Evolutionary conservation across 2,113 vertebrate species (phyloP).

Genomic region (Cettia cetti): DNA sequence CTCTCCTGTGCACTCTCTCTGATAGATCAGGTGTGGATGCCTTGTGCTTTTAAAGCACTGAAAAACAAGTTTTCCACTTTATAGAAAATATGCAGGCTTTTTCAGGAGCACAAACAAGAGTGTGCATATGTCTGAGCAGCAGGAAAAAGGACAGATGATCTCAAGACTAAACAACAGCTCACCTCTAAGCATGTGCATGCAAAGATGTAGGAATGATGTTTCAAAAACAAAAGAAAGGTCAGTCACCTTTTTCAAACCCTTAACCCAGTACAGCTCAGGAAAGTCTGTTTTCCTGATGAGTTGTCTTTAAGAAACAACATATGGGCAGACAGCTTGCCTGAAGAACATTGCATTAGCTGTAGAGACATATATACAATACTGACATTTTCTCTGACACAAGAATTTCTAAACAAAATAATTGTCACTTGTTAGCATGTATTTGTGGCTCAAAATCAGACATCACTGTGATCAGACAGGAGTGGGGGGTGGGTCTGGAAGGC

Average conservation of each 20-base stretch:
- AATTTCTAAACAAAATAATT: slow-evolving; percentile 35
- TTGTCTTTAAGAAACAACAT: neutral
- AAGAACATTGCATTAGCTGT: neutral
- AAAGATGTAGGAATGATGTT: neutral
- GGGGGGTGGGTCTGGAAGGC: neutral
- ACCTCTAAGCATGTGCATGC: neutral
- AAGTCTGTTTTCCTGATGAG: neutral
- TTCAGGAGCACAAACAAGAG: neutral
- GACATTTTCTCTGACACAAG: neutral
- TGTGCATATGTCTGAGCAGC: neutral
- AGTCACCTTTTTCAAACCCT: neutral
- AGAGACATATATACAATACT: neutral
- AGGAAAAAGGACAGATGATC: neutral
- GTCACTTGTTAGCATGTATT: neutral
- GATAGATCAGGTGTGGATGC: neutral
- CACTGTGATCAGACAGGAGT: neutral
- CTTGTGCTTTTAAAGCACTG: neutral
- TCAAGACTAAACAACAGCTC: neutral
- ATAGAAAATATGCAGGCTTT: neutral
- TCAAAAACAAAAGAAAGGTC: neutral
- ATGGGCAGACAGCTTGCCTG: neutral
- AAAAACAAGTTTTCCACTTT: neutral
- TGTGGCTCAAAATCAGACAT: neutral
- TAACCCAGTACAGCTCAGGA: neutral
- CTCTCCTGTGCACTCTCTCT: neutral